Conservation (phyloP, 2,888 invertebrate genomes). For the Sphaerophoria taeniata region DNA sequence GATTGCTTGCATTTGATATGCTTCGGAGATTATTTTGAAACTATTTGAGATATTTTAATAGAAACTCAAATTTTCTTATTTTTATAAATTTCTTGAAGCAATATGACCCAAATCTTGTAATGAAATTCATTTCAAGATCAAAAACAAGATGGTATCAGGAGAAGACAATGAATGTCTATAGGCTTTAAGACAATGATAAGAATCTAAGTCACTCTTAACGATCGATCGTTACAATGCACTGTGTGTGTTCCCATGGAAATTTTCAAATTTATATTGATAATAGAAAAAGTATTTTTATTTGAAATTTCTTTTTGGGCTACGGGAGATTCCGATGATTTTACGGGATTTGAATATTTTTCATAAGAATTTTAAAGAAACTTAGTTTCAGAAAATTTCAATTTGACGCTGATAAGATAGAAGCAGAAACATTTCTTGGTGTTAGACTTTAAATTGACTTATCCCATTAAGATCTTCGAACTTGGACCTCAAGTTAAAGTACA, state of each 20-base stretch:
- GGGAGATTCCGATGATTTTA: conserved; percentile 7
- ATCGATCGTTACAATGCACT: neutral
- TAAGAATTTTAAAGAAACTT: no score
- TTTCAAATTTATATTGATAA: neutral
- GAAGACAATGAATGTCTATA: neutral
- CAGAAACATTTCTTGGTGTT: no score
- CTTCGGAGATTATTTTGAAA: conserved; percentile 37
- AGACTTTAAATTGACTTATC: no score
- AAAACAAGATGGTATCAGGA: conserved; percentile 23
- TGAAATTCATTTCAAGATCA: neutral
- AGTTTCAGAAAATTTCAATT: no score
- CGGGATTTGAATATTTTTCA: no score
- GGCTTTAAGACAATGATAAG: neutral
- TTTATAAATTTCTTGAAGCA: conserved; percentile 22
- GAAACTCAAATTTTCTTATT: conserved; percentile 25
- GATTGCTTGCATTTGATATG: conserved; percentile 6
- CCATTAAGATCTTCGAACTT: no score
- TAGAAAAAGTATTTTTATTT: neutral
- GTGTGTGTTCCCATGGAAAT: conserved; percentile 19
- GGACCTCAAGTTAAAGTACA: no score
- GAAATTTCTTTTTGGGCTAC: neutral
- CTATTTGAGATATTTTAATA: conserved; percentile 38
- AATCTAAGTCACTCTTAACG: conserved; percentile 7
- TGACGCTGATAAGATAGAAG: no score
- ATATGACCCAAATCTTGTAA: conserved; percentile 59